Percentiles rank a stretch among this genome's conserved stretches.
Evolutionary conservation across 1,140 invertebrate genomes (phyloP).

Genomic region (Bombus vancouverensis): DNA sequence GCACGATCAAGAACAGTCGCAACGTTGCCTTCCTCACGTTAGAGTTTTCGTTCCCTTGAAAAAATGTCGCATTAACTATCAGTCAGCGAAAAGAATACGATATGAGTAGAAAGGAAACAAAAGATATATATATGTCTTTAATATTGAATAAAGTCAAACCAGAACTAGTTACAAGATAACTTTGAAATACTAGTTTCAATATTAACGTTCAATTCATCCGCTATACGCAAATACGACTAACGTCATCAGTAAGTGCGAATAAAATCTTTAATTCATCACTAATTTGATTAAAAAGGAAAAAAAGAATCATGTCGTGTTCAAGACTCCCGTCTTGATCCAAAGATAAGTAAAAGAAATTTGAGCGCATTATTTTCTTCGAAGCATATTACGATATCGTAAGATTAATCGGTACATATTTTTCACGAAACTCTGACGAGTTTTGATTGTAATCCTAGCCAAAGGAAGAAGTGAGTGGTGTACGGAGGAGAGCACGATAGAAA

Average conservation of each 20-base stretch:
- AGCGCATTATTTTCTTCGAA: background rate
- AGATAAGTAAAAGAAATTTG: background rate
- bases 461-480: constrained; percentile 32
- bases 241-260: background rate
- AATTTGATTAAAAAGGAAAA: background rate
- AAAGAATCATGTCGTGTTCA: constrained; percentile 11
- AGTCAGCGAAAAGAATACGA: background rate
- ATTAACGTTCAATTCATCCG: background rate
- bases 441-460: constrained; percentile 18
- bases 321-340: background rate
- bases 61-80: background rate
- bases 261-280: background rate
- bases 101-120: background rate
- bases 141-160: background rate
- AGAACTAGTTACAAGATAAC: constrained; percentile 2
- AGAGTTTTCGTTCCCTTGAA: constrained; percentile 1
- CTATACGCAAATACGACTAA: background rate
- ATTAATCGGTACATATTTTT: constrained; percentile 19
- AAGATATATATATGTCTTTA: background rate
- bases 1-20: constrained; percentile 29
- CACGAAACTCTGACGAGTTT: constrained; percentile 2
- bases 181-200: constrained; percentile 5
- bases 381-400: background rate
- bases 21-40: constrained; percentile 47
- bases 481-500: constrained; percentile 40